These are phyloP conservation scores for Theonella swinhoei DNA, from an alignment of 37 sponge, comb jelly and placozoan species.

Conservation along the genomic window DNA sequence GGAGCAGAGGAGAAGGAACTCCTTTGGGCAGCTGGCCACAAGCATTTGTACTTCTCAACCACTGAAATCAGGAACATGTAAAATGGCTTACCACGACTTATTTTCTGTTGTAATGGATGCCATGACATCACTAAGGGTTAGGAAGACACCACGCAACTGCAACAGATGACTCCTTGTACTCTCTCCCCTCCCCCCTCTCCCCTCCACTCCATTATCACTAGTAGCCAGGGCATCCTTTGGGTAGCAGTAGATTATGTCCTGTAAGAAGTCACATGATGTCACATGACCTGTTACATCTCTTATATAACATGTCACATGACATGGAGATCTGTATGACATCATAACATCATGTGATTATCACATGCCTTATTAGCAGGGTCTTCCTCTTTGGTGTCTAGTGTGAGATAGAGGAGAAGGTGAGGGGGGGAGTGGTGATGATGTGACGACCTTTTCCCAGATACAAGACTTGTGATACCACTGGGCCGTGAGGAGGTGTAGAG, in stretches of 20 bases:
- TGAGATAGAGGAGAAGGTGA: slow-evolving; percentile 61
- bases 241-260: slow-evolving; percentile 54
- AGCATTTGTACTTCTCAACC: too few relatives aligned
- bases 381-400: slow-evolving; percentile 68
- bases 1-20: not conserved
- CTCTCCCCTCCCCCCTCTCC: not conserved
- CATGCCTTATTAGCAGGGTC: slow-evolving; percentile 56
- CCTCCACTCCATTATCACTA: slow-evolving; percentile 4
- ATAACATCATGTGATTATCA: not conserved
- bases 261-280: not conserved
- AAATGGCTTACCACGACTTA: slow-evolving; percentile 19
- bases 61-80: too few relatives aligned
- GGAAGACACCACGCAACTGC: slow-evolving; percentile 52
- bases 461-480: not conserved
- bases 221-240: not conserved
- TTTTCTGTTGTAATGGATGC: slow-evolving; percentile 8
- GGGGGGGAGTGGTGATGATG: slow-evolving; percentile 10
- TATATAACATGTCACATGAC: not conserved
- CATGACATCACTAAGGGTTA: slow-evolving; percentile 53
- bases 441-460: not conserved
- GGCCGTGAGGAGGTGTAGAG: not conserved
- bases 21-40: too few relatives aligned
- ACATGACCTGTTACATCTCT: not conserved
- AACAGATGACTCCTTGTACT: slow-evolving; percentile 1
- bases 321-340: not conserved